Percentiles rank a stretch among this genome's conserved stretches.
Conservation (phyloP, 2,797 vertebrate species). For the Ispidina lecontei region DNA sequence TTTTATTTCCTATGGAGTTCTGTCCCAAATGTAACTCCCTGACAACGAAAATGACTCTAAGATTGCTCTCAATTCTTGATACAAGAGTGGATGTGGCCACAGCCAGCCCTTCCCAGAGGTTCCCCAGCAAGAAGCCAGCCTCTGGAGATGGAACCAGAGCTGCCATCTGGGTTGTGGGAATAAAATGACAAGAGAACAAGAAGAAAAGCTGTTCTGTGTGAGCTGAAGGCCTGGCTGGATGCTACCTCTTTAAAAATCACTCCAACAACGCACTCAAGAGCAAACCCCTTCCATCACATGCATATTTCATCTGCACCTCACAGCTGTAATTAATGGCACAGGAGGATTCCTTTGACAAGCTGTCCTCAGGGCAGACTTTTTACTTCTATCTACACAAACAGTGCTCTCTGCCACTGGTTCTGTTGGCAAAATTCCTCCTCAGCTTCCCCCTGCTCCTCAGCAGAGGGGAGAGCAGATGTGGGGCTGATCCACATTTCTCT, state of each 20-base stretch:
- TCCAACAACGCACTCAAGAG: background rate
- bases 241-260: conserved; percentile 20
- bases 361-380: conserved; percentile 58
- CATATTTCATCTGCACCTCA: conserved; percentile 47
- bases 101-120: background rate
- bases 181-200: background rate
- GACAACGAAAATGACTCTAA: background rate
- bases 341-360: conserved; percentile 45
- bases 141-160: background rate
- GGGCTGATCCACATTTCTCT: background rate
- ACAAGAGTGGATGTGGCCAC: background rate
- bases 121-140: background rate
- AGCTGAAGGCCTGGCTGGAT: background rate
- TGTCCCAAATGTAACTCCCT: background rate
- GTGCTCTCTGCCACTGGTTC: background rate
- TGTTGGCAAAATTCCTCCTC: conserved; percentile 2
- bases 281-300: conserved; percentile 26
- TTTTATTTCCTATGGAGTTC: background rate
- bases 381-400: conserved; percentile 50
- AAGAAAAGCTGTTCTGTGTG: background rate
- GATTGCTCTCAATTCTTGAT: background rate
- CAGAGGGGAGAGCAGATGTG: background rate
- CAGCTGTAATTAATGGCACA: conserved; percentile 53
- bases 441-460: background rate
- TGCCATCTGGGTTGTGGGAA: background rate